These are phyloP conservation scores for Furcifer pardalis DNA, from an alignment of 2,797 vertebrate species.

Conservation along the genomic window DNA sequence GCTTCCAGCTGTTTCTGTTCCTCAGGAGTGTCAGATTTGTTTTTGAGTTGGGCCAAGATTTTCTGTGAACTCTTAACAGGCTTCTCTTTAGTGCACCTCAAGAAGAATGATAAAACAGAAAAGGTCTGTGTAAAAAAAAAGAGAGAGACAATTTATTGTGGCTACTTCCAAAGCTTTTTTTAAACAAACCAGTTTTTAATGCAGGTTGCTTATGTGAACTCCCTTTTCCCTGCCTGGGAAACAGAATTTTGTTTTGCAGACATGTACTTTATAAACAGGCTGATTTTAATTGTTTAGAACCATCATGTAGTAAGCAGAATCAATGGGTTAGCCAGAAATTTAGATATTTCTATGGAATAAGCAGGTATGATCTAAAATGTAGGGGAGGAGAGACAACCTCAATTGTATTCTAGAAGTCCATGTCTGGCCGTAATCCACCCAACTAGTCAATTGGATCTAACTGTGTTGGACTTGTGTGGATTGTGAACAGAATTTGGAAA, in stretches of 20 bases:
- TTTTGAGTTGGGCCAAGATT: not conserved
- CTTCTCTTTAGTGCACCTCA: not conserved
- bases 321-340: not conserved
- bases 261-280: not conserved
- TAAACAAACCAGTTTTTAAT: not conserved
- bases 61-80: not conserved
- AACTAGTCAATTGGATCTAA: not conserved
- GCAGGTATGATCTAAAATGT: not conserved
- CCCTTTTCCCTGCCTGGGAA: not conserved
- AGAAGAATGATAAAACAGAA: not conserved
- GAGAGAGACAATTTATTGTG: not conserved
- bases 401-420: not conserved
- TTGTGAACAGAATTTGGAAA: not conserved
- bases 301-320: not conserved
- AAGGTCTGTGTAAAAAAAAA: not conserved
- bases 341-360: not conserved
- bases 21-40: not conserved
- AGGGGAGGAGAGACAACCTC: not conserved
- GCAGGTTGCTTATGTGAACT: not conserved
- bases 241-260: not conserved
- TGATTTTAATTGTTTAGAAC: not conserved
- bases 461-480: not conserved
- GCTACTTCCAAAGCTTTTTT: not conserved
- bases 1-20: not conserved
- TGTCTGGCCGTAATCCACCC: not conserved